Evolutionary conservation across 2,797 vertebrate genomes (phyloP).

Genomic region (Acanthis flammea): DNA sequence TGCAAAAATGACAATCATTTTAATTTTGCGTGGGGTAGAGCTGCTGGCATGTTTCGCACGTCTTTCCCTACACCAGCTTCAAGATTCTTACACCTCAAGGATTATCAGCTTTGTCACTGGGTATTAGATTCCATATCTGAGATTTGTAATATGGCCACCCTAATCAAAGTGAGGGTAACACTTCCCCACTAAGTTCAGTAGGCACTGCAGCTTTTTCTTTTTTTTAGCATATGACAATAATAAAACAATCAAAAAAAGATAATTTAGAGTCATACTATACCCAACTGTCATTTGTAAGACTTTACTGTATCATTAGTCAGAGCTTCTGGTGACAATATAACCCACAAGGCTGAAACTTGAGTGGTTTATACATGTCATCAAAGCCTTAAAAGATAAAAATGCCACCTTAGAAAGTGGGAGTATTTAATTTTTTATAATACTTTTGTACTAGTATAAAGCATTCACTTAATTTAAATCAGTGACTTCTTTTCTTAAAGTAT

Average conservation of each 20-base stretch:
- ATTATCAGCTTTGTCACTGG: neutral
- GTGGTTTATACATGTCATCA: slow-evolving; percentile 45
- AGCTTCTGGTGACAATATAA: slow-evolving; percentile 54
- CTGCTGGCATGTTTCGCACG: neutral
- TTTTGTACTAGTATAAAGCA: slow-evolving; percentile 25
- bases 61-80: slow-evolving; percentile 1
- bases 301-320: slow-evolving; percentile 52
- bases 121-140: neutral
- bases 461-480: slow-evolving; percentile 34
- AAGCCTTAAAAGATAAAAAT: slow-evolving; percentile 42
- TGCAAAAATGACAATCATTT: slow-evolving; percentile 44
- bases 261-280: slow-evolving; percentile 30
- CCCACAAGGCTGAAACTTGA: slow-evolving; percentile 44
- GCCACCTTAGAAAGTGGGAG: slow-evolving; percentile 23
- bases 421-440: slow-evolving; percentile 44
- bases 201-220: neutral
- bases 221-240: neutral
- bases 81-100: slow-evolving; percentile 6
- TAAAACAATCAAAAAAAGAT: neutral
- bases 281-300: slow-evolving; percentile 17
- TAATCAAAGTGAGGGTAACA: neutral
- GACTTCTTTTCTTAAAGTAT: slow-evolving; percentile 17
- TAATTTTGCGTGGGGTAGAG: slow-evolving; percentile 1
- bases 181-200: neutral
- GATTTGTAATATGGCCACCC: neutral